Percentiles rank a stretch among this genome's conserved stretches.
Evolutionary conservation across 1,140 invertebrate genomes (phyloP).

Genomic region (Paraescarpia echinospica): DNA sequence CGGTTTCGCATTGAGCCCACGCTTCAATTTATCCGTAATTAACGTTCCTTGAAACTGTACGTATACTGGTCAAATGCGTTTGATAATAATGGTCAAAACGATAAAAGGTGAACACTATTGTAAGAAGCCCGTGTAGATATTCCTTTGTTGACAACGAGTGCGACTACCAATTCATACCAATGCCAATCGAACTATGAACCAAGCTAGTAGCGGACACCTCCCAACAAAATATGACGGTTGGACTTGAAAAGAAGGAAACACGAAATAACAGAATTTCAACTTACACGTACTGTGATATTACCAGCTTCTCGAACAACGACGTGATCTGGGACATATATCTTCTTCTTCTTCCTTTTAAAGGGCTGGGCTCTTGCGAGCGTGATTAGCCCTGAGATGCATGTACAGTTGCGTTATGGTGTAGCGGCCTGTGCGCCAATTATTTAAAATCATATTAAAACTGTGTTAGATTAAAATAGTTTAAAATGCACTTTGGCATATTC

Average conservation of each 20-base stretch:
- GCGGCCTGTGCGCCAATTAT: too few relatives aligned
- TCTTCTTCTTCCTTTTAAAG: too few relatives aligned
- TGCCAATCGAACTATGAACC: background rate
- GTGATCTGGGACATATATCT: constrained; percentile 78
- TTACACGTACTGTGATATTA: constrained; percentile 95
- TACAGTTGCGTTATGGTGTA: too few relatives aligned
- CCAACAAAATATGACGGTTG: background rate
- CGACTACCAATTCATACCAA: background rate
- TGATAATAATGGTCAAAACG: background rate
- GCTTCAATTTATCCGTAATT: background rate
- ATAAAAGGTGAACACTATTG: background rate
- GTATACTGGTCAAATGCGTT: background rate
- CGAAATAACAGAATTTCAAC: constrained; percentile 47
- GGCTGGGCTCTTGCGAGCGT: too few relatives aligned
- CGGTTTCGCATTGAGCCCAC: background rate
- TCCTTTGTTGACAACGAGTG: constrained; percentile 7
- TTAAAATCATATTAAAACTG: too few relatives aligned
- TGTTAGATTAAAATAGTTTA: too few relatives aligned
- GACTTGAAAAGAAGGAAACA: background rate
- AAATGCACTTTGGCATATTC: too few relatives aligned
- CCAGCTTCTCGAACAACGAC: constrained; percentile 89
- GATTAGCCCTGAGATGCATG: too few relatives aligned
- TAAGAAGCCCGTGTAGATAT: constrained; percentile 13
- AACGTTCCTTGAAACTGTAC: background rate
- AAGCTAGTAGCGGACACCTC: background rate